Base-by-base conservation (phyloP, 2,888 invertebrate genomes). In the Rhaphigaster nebulosa region DNA sequence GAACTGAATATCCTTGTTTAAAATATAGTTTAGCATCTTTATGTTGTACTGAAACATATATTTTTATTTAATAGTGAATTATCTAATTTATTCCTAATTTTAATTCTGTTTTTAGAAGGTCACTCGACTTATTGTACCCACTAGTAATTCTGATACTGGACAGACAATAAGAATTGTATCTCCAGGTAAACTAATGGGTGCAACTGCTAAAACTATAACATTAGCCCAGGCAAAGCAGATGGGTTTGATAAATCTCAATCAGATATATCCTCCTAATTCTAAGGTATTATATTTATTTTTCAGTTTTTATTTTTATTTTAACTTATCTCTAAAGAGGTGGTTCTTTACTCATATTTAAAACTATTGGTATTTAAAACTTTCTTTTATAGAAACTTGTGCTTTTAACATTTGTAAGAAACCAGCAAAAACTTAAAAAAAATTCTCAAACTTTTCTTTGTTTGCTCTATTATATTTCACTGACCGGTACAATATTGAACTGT, bases 141-240 rank as follows among this genome's bases (percentile, higher is more conserved):
- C 70, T 65, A 76, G 52, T 87, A 88, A 76, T 29, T 76, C 38
- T 26, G 38, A 89, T 50, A 34, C 88, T 50, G 91, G 90, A 15
- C 92, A 92, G 56, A 92, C 92, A 2, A 92, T 92, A n/a, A 90
- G 92, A 89, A 91, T 92, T n/a, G 91, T 92, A 10, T 89, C 91
- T 38, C 91, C 91, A 1, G 91, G 92, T 26, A 91, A 91, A 87
- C 89, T 92, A 38, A 88, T 90, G 50, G 88, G 90, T 45, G 89
- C 89, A n/a, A 89, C 92, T 60, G 88, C 92, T 76, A 96, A 96
- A 93, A 95, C 96, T 0, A 95, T 96, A 87, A 96, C 96, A 23
- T 93, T 96, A 89, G 95, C 95, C 70, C 95, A 96, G 93, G 96
- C 96, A 0, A 95, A 95, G 92, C 95, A 95, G 93, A 95, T 96